These are phyloP conservation scores for Neogale vison DNA, from an alignment of 2,113 vertebrate species.

Conservation along the genomic window DNA sequence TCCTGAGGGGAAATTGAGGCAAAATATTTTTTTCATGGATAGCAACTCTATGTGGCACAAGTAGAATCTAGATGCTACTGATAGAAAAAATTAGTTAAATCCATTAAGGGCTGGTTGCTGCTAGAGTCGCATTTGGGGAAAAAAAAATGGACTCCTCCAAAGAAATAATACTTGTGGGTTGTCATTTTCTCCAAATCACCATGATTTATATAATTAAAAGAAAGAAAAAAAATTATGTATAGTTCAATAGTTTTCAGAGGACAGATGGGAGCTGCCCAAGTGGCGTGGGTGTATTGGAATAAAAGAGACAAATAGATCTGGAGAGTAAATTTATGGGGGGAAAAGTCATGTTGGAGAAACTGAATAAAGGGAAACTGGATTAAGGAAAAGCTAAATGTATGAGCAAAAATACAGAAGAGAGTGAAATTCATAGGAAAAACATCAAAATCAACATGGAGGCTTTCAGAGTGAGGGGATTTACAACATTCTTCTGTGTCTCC, in stretches of 20 bases:
- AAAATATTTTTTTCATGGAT: background rate
- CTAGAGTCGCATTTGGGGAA: background rate
- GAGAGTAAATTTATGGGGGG: background rate
- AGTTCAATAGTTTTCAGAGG: background rate
- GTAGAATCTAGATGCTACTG: background rate
- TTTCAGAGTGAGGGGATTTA: background rate
- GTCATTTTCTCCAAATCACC: conserved; percentile 21
- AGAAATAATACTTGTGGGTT: background rate
- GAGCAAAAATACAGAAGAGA: background rate
- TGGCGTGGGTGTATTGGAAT: background rate
- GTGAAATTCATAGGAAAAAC: background rate
- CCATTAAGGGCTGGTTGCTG: background rate
- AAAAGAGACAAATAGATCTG: background rate
- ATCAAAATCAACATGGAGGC: background rate
- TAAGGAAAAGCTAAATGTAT: background rate
- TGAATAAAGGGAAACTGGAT: background rate
- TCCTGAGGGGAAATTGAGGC: background rate
- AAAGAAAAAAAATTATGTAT: background rate
- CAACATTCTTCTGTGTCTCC: background rate
- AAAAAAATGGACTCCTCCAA: background rate
- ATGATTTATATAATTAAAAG: conserved; percentile 7
- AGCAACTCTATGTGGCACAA: background rate
- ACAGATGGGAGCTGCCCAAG: background rate
- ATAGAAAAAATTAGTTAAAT: background rate
- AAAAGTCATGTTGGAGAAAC: background rate